Percentiles rank a stretch among this genome's conserved stretches.
These are phyloP conservation scores for Trypoxylon attenuatum DNA, from an alignment of 2,888 invertebrate genomes.

Conservation along the genomic window DNA sequence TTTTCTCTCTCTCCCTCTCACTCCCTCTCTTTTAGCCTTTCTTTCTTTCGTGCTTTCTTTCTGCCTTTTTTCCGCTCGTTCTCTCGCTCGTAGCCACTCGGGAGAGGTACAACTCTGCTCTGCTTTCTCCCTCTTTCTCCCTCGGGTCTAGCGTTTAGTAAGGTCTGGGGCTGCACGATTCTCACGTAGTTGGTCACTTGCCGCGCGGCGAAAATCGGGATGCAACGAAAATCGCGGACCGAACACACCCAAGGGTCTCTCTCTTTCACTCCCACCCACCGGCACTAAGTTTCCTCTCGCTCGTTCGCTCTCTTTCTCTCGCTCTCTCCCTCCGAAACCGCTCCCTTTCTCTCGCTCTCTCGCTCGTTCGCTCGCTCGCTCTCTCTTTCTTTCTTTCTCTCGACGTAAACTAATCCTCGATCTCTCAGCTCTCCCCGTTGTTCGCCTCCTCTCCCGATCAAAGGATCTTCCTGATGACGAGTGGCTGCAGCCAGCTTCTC, in stretches of 20 bases:
- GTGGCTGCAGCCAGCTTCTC: conserved; percentile 9
- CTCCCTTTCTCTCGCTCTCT: conserved; percentile 1
- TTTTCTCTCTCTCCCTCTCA: too few relatives aligned
- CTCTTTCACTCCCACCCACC: conserved; percentile 39
- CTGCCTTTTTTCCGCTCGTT: background rate
- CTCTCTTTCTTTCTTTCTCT: conserved; percentile 9
- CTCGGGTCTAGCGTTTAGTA: too few relatives aligned
- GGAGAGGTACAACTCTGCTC: background rate
- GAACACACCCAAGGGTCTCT: conserved; percentile 39
- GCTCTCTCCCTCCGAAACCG: conserved; percentile 4
- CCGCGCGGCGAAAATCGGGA: conserved; percentile 5
- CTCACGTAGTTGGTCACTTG: too few relatives aligned
- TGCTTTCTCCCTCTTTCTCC: background rate
- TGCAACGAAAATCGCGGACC: conserved; percentile 40
- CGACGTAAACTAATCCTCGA: too few relatives aligned
- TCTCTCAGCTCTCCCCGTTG: background rate
- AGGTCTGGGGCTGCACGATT: too few relatives aligned
- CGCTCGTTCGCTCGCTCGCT: conserved; percentile 2
- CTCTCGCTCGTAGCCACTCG: background rate
- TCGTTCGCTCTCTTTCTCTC: conserved; percentile 6
- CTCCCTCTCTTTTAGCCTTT: too few relatives aligned
- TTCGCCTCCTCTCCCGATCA: conserved; percentile 33
- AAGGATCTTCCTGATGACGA: conserved; percentile 51
- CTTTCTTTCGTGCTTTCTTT: background rate
- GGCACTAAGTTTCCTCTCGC: conserved; percentile 26